Percentiles rank a stretch among this genome's conserved stretches.
phyloP scores from a whole-genome alignment of 2,797 vertebrate genomes.

The Crenuchus spilurus region DNA sequence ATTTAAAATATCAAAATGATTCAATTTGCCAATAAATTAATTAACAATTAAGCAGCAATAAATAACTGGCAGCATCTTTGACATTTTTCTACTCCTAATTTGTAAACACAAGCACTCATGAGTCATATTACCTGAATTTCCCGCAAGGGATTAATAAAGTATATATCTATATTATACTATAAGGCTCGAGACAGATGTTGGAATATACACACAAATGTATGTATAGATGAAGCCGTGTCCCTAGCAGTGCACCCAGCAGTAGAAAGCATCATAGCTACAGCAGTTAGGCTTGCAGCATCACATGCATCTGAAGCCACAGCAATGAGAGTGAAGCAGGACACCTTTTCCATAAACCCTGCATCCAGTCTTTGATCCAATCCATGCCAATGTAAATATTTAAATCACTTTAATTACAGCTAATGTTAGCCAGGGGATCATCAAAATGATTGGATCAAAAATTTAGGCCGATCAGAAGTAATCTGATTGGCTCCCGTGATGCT shows the following conservation, averaged over 20 bases:
- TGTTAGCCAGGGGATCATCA: conserved; percentile 40
- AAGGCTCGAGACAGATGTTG: no score
- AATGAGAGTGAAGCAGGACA: conserved; percentile 12
- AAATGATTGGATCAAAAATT: conserved; percentile 64
- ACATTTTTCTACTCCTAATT: no score
- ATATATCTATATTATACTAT: no score
- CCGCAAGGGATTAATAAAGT: no score
- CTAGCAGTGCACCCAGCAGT: background rate
- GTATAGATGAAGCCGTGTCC: background rate
- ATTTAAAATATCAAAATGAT: no score
- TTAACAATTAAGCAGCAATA: no score
- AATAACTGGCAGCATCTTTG: no score
- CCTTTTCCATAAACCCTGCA: background rate
- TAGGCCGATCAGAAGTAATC: conserved; percentile 40
- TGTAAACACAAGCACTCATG: no score
- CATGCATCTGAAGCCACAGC: conserved; percentile 53
- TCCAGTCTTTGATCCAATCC: conserved; percentile 11
- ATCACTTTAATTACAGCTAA: background rate
- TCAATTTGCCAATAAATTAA: no score
- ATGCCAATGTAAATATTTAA: background rate
- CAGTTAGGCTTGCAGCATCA: conserved; percentile 4
- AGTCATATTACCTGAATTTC: no score
- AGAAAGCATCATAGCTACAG: background rate
- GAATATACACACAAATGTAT: background rate
- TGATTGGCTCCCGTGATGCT: conserved; percentile 49